These are phyloP conservation scores for Epizoanthus fatuus DNA, from an alignment of 92 coral and sea anemone species.

Conservation along the genomic window DNA sequence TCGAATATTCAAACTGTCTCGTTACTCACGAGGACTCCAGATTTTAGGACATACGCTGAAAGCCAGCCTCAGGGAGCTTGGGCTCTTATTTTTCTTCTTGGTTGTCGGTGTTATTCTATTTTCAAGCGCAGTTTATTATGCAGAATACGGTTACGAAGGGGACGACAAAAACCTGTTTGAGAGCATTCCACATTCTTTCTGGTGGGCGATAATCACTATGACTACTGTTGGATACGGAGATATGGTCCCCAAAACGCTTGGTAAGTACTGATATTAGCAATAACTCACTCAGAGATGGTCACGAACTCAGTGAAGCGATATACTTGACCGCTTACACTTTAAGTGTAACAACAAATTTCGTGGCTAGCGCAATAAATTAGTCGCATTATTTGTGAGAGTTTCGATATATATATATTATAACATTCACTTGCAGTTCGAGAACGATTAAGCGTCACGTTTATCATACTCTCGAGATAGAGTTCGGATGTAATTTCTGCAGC, in stretches of 20 bases:
- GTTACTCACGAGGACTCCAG: constrained; percentile 97
- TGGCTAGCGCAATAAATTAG: no score
- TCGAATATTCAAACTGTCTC: constrained; percentile 96
- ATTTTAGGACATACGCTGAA: constrained; percentile 97
- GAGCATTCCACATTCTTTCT: constrained; percentile 97
- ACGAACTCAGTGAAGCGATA: no score
- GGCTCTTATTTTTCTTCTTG: constrained; percentile 91
- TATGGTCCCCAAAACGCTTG: constrained; percentile 91
- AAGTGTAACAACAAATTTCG: no score
- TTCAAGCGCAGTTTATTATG: constrained; percentile 97
- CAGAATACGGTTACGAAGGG: constrained; percentile 78
- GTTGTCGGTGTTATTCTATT: constrained; percentile 96
- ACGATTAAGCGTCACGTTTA: no score
- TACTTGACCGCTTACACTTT: no score
- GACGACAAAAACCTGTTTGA: constrained; percentile 64
- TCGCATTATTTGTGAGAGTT: no score
- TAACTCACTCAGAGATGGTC: no score
- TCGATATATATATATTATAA: no score
- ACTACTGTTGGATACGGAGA: constrained; percentile 99
- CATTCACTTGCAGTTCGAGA: no score
- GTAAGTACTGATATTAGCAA: constrained; percentile 61
- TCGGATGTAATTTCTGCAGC: no score
- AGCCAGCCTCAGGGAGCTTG: constrained; percentile 96
- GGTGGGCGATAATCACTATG: constrained; percentile 99
- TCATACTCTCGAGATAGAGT: no score